Evolutionary conservation across 1,140 invertebrate species (phyloP).

Genomic region (Drosophila yakuba): DNA sequence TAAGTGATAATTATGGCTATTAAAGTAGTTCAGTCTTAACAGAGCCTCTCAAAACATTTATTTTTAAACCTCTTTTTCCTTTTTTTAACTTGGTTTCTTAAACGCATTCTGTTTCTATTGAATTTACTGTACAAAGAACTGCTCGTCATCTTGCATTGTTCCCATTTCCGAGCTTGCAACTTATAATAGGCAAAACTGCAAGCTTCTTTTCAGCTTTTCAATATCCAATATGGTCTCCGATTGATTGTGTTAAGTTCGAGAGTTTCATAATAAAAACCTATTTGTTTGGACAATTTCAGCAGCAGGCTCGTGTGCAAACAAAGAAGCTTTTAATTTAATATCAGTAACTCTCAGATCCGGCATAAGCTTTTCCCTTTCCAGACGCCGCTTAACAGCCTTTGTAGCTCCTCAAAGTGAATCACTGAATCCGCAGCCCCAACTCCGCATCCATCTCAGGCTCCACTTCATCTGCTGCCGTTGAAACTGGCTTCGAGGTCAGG

Average conservation of each 20-base stretch:
- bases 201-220: neutral
- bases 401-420: constrained; percentile 33
- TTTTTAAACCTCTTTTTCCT: too few relatives aligned
- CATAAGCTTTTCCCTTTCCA: constrained; percentile 17
- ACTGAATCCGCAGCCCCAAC: constrained; percentile 1
- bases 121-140: too few relatives aligned
- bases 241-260: neutral
- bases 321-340: too few relatives aligned
- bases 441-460: neutral
- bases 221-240: neutral
- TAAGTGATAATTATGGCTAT: neutral
- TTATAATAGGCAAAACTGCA: neutral
- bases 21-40: too few relatives aligned
- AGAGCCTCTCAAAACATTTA: too few relatives aligned
- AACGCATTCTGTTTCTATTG: too few relatives aligned
- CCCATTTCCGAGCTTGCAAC: neutral
- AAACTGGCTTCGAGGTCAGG: constrained; percentile 15
- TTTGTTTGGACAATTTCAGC: too few relatives aligned
- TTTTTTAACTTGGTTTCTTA: too few relatives aligned
- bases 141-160: neutral
- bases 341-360: neutral
- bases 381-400: constrained; percentile 14
- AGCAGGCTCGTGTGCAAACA: too few relatives aligned
- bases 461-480: constrained; percentile 17
- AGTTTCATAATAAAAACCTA: neutral